phyloP scores from a whole-genome alignment of 2,113 vertebrate species.

The Lanius collurio region DNA sequence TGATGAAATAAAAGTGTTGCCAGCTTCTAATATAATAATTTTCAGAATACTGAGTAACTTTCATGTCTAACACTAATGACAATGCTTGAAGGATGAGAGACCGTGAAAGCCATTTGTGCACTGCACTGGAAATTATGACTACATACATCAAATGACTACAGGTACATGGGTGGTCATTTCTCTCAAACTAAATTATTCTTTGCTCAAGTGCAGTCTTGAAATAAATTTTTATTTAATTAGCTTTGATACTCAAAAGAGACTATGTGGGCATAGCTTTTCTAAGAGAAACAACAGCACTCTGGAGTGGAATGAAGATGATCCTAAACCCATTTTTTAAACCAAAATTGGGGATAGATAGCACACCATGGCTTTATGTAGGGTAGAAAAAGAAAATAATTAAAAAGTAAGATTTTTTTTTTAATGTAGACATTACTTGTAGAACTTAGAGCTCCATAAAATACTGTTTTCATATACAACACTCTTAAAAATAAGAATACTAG shows the following conservation, averaged over 20 bases:
- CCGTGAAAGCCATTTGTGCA: not conserved
- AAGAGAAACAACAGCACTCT: not conserved
- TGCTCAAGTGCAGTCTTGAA: not conserved
- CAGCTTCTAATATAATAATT: not conserved
- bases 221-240: not conserved
- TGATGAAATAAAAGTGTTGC: not conserved
- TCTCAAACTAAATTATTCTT: not conserved
- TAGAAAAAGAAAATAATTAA: not conserved
- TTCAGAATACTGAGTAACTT: not conserved
- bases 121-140: not conserved
- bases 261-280: not conserved
- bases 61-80: not conserved
- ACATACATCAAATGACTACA: not conserved
- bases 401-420: not conserved
- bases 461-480: not conserved
- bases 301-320: not conserved
- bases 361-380: not conserved
- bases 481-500: not conserved
- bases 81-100: not conserved
- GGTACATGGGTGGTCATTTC: not conserved
- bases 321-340: not conserved
- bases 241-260: not conserved
- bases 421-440: not conserved
- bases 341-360: not conserved
- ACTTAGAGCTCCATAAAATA: not conserved